These are phyloP conservation scores for Dasypolia templi DNA, from an alignment of 2,888 invertebrate species.

Conservation along the genomic window DNA sequence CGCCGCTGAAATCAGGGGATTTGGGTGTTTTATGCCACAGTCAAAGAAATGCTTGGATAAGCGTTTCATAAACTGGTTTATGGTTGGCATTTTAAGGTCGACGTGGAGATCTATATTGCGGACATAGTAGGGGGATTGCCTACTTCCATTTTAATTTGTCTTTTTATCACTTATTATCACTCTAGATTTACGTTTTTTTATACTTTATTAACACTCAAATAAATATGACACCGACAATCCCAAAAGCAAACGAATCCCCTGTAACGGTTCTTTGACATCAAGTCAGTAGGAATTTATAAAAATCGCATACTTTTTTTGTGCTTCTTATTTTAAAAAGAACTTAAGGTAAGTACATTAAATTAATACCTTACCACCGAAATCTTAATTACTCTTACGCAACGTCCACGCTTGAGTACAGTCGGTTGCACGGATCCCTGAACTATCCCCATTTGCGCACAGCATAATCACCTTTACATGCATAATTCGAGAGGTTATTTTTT, in stretches of 20 bases:
- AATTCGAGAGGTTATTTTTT: constrained; percentile 36
- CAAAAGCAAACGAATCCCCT: background rate
- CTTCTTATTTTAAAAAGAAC: constrained; percentile 12
- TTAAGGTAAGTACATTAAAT: constrained; percentile 50
- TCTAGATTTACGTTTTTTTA: constrained; percentile 6
- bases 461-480: constrained; percentile 27
- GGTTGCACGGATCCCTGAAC: constrained; percentile 32
- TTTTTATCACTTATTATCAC: constrained; percentile 18
- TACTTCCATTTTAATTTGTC: constrained; percentile 9
- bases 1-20: no score
- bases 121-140: no score
- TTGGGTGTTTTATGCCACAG: no score
- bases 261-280: constrained; percentile 5
- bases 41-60: no score
- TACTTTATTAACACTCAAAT: background rate
- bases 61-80: no score
- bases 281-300: background rate
- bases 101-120: no score
- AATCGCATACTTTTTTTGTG: background rate
- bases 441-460: constrained; percentile 5
- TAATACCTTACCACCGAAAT: constrained; percentile 58
- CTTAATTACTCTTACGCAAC: constrained; percentile 66
- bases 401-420: constrained; percentile 49
- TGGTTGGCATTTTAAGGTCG: no score
- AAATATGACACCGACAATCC: background rate